A percentile compares a stretch with the other conserved stretches of the same genome.
Evolutionary conservation across 2,113 vertebrate species (phyloP).

Genomic region (Gymnarchus niloticus): DNA sequence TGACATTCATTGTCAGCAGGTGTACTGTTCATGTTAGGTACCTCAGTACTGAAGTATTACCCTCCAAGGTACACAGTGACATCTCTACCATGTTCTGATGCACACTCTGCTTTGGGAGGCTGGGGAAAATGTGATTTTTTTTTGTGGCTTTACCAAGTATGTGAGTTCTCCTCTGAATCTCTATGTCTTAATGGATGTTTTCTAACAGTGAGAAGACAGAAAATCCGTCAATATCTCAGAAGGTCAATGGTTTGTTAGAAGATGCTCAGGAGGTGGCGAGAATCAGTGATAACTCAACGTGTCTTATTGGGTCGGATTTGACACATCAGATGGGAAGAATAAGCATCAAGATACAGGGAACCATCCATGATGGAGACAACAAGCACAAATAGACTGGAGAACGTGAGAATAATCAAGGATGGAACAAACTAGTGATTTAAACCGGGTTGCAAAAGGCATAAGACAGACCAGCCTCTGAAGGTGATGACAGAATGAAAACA

Average conservation of each 20-base stretch:
- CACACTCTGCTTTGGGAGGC: neutral
- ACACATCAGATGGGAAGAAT: neutral
- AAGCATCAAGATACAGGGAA: neutral
- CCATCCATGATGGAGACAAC: neutral
- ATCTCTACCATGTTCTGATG: neutral
- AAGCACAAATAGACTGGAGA: neutral
- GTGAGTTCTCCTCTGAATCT: neutral
- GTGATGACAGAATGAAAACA: neutral
- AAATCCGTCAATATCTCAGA: neutral
- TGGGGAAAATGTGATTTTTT: neutral
- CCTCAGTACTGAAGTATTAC: no score
- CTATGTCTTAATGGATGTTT: neutral
- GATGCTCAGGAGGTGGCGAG: neutral
- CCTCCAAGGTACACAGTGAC: neutral
- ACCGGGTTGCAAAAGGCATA: neutral
- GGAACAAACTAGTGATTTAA: neutral
- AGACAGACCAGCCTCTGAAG: neutral
- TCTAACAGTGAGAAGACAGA: neutral
- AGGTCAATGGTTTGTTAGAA: neutral
- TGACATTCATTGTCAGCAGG: neutral
- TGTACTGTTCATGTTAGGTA: no score
- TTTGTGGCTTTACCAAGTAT: neutral
- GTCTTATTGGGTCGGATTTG: neutral
- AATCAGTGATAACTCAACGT: neutral
- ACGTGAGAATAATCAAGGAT: neutral